These are phyloP conservation scores for Psittacus erithacus DNA, from an alignment of 2,113 vertebrate genomes.

Conservation along the genomic window DNA sequence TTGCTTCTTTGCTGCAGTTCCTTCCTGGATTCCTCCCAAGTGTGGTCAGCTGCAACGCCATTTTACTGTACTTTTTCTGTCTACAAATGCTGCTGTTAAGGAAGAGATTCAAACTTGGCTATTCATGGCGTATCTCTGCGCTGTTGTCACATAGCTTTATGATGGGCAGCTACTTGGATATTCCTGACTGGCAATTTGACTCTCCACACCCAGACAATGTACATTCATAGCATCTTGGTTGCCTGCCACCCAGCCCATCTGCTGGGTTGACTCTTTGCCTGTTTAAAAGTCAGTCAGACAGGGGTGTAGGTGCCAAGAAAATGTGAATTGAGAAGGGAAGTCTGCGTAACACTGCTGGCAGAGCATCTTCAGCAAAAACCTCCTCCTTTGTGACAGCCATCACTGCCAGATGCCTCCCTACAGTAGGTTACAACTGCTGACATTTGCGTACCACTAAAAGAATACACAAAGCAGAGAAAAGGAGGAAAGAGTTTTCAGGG, in stretches of 20 bases:
- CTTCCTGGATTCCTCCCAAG: background rate
- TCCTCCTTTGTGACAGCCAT: conserved; percentile 53
- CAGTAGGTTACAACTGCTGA: conserved; percentile 51
- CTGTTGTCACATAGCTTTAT: conserved; percentile 20
- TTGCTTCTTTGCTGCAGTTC: background rate
- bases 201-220: conserved; percentile 54
- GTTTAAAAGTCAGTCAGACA: conserved; percentile 62
- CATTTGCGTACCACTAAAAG: conserved; percentile 32
- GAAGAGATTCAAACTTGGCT: conserved; percentile 12
- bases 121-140: background rate
- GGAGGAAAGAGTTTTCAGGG: conserved; percentile 10
- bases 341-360: conserved; percentile 39
- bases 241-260: conserved; percentile 57
- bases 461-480: background rate
- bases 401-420: conserved; percentile 53
- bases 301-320: conserved; percentile 51
- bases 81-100: background rate
- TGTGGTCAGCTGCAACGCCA: background rate
- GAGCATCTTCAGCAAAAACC: conserved; percentile 10
- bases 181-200: conserved; percentile 44
- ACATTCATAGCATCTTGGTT: conserved; percentile 57
- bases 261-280: conserved; percentile 59
- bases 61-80: background rate
- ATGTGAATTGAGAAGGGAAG: conserved; percentile 52
- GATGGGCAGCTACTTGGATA: conserved; percentile 52